Conservation (phyloP, 2,113 vertebrate genomes). For the Lophura nycthemera region DNA sequence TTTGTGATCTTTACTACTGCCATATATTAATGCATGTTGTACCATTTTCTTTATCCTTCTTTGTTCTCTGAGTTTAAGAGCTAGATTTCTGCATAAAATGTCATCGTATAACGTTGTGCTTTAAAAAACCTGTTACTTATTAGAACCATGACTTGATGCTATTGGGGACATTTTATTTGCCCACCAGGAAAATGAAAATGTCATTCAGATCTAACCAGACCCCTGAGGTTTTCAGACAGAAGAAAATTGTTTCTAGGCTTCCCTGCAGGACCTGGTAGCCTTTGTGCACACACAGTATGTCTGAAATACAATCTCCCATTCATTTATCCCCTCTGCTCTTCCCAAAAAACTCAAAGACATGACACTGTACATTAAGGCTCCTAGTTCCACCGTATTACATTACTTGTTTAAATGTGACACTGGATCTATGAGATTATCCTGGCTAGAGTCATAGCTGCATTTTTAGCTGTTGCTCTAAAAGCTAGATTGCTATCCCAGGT, state of each 20-base stretch:
- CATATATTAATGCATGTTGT: neutral
- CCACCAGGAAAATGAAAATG: conserved; percentile 36
- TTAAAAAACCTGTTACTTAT: conserved; percentile 39
- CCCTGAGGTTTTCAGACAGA: neutral
- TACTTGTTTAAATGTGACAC: conserved; percentile 13
- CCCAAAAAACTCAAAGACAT: neutral
- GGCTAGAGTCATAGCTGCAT: conserved; percentile 7
- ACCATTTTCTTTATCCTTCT: conserved; percentile 32
- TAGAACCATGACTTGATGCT: neutral
- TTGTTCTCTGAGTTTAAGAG: conserved; percentile 12
- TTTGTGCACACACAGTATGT: neutral
- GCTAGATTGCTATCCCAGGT: neutral
- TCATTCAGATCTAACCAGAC: conserved; percentile 16
- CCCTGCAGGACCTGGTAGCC: neutral
- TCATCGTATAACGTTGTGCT: neutral
- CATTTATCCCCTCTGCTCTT: neutral
- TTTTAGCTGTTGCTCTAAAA: neutral
- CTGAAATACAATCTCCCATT: neutral
- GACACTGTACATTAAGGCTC: conserved; percentile 22
- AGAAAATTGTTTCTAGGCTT: conserved; percentile 37
- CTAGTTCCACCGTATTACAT: neutral
- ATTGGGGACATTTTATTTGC: conserved; percentile 5
- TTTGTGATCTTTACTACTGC: neutral
- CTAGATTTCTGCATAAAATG: conserved; percentile 10
- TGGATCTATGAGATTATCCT: conserved; percentile 32